Evolutionary conservation across 2,113 vertebrate species (phyloP), one percentile per base, ranked within the genome.

Genomic region (Myotis davidii): DNA sequence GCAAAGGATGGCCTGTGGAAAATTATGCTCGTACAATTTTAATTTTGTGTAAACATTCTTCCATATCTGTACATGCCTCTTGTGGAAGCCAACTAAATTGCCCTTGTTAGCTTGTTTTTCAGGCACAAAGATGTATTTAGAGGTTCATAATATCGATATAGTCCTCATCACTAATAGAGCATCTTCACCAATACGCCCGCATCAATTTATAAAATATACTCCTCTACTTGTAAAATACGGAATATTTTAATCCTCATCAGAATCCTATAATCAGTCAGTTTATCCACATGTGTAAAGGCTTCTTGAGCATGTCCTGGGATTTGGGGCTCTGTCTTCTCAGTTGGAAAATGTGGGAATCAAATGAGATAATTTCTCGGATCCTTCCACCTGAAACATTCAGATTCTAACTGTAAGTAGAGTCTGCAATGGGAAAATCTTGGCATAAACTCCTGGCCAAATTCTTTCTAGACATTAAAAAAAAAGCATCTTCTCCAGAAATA

Each of bases 211-310:
- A 78, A 91, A 89, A 85, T 34, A 13, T 16, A 85, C 42, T 81
- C 18, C 17, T 70, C 50, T 54, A 85, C 1, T 67, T 54, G 76
- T 37, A 89, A 88, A 89, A 42, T 54, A n/a, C 1, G 61, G 48
- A 90, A 84, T 77, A 87, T 32, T 82, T 76, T 91, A 25, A 89
- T 42, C 37, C 65, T 90, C 14, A 52, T 39, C 37, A 93, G 88
- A 96, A 72, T 82, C n/a, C 32, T 72, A 56, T 64, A 25, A 74
- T 78, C 45, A 27, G 12, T 64, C 34, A 48, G 42, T 92, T 85
- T 86, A 73, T 6, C 52, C 67, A 61, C 39, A 50, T 6, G n/a
- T 37, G 54, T 67, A 27, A 76, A 82, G 56, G 13, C 25, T 85
- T 85, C 50, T 91, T 85, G 61, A 11, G 12, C 32, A 54, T 34